These are phyloP conservation scores for Druon quercuslanigerum DNA, from an alignment of 1,140 invertebrate genomes.

Conservation along the genomic window DNA sequence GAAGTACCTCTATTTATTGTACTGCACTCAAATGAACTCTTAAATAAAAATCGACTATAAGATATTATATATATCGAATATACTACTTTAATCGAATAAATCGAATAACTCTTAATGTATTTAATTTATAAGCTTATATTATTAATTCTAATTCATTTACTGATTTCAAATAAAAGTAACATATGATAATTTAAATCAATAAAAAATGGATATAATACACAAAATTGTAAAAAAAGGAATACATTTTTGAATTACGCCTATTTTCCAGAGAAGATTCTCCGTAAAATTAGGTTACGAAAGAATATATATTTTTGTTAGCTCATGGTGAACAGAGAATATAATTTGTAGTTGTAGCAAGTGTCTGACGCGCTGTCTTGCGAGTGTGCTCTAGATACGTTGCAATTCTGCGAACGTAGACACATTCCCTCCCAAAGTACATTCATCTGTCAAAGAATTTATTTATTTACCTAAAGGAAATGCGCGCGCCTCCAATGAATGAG, in stretches of 20 bases:
- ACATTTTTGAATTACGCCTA: too few species aligned
- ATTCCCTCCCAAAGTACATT: conserved; percentile 41
- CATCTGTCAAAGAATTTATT: conserved; percentile 43
- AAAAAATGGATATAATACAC: too few species aligned
- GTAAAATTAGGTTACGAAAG: not conserved
- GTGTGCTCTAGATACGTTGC: conserved; percentile 34
- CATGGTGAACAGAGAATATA: conserved; percentile 7
- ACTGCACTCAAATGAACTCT: not conserved
- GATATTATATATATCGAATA: too few species aligned
- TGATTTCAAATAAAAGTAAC: too few species aligned
- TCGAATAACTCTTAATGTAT: too few species aligned
- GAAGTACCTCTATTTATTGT: conserved; percentile 33
- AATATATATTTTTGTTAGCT: conserved; percentile 11
- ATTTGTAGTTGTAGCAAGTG: conserved; percentile 20
- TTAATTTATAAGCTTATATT: too few species aligned
- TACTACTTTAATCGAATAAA: too few species aligned
- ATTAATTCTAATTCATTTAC: too few species aligned
- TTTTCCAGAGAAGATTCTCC: not conserved
- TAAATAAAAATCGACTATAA: too few species aligned
- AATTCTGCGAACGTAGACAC: conserved; percentile 47
- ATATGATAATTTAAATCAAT: too few species aligned
- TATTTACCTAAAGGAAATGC: conserved; percentile 41
- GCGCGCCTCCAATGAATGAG: conserved; percentile 25
- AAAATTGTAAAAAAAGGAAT: too few species aligned
- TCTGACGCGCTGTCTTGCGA: conserved; percentile 21